Evolutionary conservation across 2,113 vertebrate species (phyloP), one percentile per base, ranked within the genome.

Genomic region (Amphilophus citrinellus): DNA sequence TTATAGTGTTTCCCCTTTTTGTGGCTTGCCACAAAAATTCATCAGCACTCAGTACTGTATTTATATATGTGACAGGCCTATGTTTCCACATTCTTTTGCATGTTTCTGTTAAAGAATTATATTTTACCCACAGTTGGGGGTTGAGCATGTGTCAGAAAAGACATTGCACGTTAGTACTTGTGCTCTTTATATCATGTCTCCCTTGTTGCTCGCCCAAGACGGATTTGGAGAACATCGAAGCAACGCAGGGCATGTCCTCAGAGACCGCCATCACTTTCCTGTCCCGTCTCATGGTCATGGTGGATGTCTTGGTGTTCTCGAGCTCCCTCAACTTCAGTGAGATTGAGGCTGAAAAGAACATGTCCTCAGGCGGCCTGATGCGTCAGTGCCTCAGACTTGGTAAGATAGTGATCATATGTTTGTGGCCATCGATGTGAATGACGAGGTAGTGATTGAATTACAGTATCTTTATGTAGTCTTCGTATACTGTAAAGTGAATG

Each of bases 271-370:
- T 98, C 84, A 98, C 97, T 57, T 99, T 99, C 93, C 97, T 99
- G 87, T 97, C 97, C 79, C 97, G 98, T 22, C 96, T 99, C 93
- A 99, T 99, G 98, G 97, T 98, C 8, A 97, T 99, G 97, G 98
- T 99, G 61, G 98, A 99, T 82, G 98, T 98, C 6, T 92, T 99
- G 85, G 98, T 99, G 30, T 99, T 99, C 92, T 98, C 97, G 73
- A 99, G 98, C 65, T 99, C 98, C 79, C 97, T 99, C 80, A 99
- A 99, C 96, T 99, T 99, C 93, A 98, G 97, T 87, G 98, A 99
- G 94, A 99, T 99, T 35, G 98, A 99, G 95, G 98, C 98, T 10
- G 98, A 99, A 94, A 99, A 99, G 93, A 99, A 99, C 94, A 99
- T 99, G 98, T 99, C 98, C 80, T 98, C 98, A 20, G 98, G 98